Evolutionary conservation across 2,113 vertebrate species (phyloP).

Genomic region (Mungos mungo): DNA sequence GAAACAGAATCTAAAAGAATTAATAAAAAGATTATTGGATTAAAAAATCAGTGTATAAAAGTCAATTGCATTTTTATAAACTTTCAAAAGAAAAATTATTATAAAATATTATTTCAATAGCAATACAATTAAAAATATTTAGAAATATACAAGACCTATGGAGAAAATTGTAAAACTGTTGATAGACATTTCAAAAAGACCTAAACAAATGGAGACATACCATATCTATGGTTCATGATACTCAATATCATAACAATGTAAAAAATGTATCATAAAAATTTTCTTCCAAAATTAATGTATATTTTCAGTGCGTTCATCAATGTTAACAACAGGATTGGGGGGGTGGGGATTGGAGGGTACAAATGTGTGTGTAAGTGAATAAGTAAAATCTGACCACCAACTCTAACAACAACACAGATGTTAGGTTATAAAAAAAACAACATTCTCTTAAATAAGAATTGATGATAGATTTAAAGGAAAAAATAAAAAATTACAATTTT

Average conservation of each 20-base stretch:
- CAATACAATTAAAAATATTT: not conserved
- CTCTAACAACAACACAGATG: not conserved
- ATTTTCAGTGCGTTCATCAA: not conserved
- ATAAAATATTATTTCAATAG: not conserved
- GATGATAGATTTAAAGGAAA: not conserved
- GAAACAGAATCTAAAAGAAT: not conserved
- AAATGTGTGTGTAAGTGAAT: not conserved
- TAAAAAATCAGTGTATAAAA: not conserved
- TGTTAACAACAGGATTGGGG: not conserved
- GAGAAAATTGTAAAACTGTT: not conserved
- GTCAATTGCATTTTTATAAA: not conserved
- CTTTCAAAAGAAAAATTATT: not conserved
- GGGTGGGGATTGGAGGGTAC: fast-evolving
- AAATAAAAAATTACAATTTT: not conserved
- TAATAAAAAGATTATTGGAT: not conserved
- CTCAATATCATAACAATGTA: not conserved
- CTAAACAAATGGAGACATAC: not conserved
- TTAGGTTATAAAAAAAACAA: not conserved
- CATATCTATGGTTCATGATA: not conserved
- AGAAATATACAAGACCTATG: not conserved
- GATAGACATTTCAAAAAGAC: not conserved
- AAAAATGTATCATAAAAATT: not conserved
- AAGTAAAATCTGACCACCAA: not conserved
- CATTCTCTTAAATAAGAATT: not conserved
- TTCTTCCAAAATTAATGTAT: not conserved